Conservation (phyloP, 2,888 invertebrate genomes). For the Tortricodes alternella region DNA sequence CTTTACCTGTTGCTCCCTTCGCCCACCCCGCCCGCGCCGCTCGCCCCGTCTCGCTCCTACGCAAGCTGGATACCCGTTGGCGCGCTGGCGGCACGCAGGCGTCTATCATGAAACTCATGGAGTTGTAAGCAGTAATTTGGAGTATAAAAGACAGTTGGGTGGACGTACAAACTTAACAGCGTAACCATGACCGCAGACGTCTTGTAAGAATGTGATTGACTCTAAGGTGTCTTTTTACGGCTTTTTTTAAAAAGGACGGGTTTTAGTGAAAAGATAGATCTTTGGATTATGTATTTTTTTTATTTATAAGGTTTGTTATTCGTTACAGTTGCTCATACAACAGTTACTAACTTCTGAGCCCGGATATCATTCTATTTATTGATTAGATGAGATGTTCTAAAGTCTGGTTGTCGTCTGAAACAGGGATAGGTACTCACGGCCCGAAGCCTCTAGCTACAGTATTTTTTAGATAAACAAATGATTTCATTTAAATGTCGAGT, state of each 20-base stretch:
- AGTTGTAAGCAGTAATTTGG: slow-evolving; percentile 73
- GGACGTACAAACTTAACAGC: slow-evolving; percentile 53
- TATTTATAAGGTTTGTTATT: too few species aligned
- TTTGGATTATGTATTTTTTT: too few species aligned
- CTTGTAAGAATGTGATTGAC: slow-evolving; percentile 33
- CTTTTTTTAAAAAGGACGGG: slow-evolving; percentile 12
- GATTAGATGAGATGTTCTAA: too few species aligned
- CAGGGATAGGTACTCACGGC: too few species aligned
- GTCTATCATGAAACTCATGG: slow-evolving; percentile 50
- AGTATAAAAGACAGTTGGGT: slow-evolving; percentile 74
- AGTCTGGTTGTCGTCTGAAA: too few species aligned
- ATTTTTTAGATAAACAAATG: too few species aligned
- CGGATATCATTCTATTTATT: too few species aligned
- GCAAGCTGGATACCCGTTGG: slow-evolving; percentile 41
- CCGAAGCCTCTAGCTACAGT: too few species aligned
- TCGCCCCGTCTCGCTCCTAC: slow-evolving; percentile 62
- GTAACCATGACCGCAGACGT: slow-evolving; percentile 74
- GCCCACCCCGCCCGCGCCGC: slow-evolving; percentile 65
- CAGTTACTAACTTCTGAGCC: too few species aligned
- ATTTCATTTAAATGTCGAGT: too few species aligned
- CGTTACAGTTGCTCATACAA: too few species aligned
- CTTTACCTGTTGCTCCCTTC: slow-evolving; percentile 83
- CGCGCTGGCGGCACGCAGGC: slow-evolving; percentile 57
- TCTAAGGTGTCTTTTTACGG: not conserved
- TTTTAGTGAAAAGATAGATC: not conserved